phyloP scores from a whole-genome alignment of 2,113 vertebrate genomes.

The Ptyas mucosa region DNA sequence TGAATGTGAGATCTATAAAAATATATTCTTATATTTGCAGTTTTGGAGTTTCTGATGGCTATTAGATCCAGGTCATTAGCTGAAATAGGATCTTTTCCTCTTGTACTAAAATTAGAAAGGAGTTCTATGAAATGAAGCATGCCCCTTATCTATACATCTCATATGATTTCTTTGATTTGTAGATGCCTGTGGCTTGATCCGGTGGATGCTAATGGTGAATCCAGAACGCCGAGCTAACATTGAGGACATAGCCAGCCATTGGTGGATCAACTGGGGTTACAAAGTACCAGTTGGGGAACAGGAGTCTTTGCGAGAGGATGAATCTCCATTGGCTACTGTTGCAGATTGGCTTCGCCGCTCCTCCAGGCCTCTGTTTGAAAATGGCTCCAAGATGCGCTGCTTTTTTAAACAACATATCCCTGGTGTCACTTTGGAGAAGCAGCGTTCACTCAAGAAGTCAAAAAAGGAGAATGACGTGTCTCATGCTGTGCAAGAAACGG shows the following conservation, averaged over 20 bases:
- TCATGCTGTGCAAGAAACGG: conserved; percentile 69
- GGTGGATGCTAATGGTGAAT: conserved; percentile 98
- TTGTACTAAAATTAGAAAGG: not conserved
- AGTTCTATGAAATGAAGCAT: not conserved
- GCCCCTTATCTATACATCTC: not conserved
- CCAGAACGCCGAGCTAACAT: conserved; percentile 89
- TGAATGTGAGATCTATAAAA: not conserved
- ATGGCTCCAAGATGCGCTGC: conserved; percentile 86
- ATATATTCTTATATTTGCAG: not conserved
- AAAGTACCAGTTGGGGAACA: conserved; percentile 68
- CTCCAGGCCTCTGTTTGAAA: conserved; percentile 88
- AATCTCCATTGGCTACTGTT: conserved; percentile 69
- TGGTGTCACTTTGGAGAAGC: conserved; percentile 68
- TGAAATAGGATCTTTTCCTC: not conserved
- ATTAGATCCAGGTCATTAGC: not conserved
- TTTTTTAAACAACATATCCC: conserved; percentile 82
- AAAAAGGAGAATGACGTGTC: conserved; percentile 89
- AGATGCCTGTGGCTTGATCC: conserved; percentile 96
- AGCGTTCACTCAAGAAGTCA: conserved; percentile 90
- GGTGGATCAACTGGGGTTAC: conserved; percentile 99
- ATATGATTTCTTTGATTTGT: conserved; percentile 1
- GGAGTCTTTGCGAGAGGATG: conserved; percentile 61
- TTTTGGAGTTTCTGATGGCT: not conserved
- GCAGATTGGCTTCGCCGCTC: conserved; percentile 87
- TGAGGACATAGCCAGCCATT: conserved; percentile 92